phyloP scores from a whole-genome alignment of 2,113 vertebrate species.

The Catharus minimus region DNA sequence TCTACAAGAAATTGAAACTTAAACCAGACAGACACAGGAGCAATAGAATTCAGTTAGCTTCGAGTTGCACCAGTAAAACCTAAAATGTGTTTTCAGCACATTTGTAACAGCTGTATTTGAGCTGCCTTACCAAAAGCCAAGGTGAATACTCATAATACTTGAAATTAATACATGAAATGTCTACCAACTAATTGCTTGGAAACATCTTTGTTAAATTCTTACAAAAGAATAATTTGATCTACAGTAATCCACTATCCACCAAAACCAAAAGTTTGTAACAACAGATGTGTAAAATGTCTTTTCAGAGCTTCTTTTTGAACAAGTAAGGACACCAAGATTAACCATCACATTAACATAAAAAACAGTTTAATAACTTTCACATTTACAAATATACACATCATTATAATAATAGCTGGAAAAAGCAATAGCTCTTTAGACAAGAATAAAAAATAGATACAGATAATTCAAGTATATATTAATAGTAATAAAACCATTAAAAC shows the following conservation, averaged over 20 bases:
- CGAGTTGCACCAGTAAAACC: neutral
- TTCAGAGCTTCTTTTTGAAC: neutral
- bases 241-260: neutral
- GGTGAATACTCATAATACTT: neutral
- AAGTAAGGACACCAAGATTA: neutral
- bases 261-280: neutral
- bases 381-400: slow-evolving; percentile 26
- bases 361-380: neutral
- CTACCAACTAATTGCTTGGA: neutral
- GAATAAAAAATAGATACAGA: neutral
- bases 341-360: neutral
- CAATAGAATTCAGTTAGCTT: neutral
- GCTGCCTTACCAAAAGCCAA: neutral
- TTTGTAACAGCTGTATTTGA: neutral
- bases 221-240: neutral
- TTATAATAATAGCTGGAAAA: neutral
- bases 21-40: neutral
- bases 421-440: neutral
- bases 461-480: neutral
- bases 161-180: neutral
- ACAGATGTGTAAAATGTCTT: neutral
- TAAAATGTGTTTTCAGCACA: neutral
- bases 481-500: neutral
- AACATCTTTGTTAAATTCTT: neutral
- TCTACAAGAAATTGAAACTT: neutral